Conservation (phyloP, 2,797 vertebrate genomes). For the Crypturellus tataupa region DNA sequence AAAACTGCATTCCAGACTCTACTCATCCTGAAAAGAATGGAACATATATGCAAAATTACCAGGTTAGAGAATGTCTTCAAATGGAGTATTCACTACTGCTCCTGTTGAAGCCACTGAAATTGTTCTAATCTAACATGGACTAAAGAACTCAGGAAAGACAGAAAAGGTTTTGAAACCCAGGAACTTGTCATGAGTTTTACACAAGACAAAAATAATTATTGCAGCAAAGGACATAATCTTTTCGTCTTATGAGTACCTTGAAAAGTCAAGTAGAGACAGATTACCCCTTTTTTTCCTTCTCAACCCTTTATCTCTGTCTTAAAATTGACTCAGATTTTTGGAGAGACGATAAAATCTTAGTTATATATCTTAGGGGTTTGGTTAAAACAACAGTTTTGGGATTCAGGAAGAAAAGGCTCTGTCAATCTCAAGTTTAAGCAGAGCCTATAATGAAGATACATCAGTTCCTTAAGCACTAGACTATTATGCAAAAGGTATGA, state of each 20-base stretch:
- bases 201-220: neutral
- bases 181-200: neutral
- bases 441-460: neutral
- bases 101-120: neutral
- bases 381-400: neutral
- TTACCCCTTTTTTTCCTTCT: neutral
- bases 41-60: neutral
- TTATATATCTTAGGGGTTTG: neutral
- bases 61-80: neutral
- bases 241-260: neutral
- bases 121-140: neutral
- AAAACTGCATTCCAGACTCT: neutral
- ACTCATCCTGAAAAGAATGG: neutral
- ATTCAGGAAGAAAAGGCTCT: neutral
- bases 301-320: neutral
- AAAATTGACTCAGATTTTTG: neutral
- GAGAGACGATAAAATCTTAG: neutral
- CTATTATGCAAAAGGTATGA: neutral
- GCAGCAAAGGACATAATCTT: too few species aligned
- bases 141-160: neutral
- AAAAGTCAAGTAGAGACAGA: neutral
- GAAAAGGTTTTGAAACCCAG: neutral
- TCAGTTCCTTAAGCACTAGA: neutral
- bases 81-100: neutral
- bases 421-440: neutral